Percentiles rank a stretch among this genome's conserved stretches.
Evolutionary conservation across 2,113 vertebrate species (phyloP).

Genomic region (Pelobates fuscus): DNA sequence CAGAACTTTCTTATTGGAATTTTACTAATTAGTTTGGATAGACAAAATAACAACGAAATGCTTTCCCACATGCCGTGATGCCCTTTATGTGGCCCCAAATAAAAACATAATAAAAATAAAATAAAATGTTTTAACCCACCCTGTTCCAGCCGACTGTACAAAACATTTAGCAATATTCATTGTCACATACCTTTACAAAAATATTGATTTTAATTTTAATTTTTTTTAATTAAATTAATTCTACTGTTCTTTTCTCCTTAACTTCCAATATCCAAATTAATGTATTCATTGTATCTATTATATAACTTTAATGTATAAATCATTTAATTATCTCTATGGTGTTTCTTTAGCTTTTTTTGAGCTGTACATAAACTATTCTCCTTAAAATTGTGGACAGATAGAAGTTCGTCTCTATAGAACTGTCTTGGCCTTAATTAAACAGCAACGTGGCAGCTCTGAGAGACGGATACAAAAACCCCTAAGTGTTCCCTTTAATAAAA

Average conservation of each 20-base stretch:
- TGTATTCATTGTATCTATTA: neutral
- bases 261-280: neutral
- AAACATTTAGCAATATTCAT: neutral
- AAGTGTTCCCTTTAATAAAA: conserved; percentile 50
- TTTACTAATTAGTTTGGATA: conserved; percentile 50
- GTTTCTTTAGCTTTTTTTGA: neutral
- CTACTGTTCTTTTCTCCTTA: neutral
- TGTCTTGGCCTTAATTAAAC: conserved; percentile 27
- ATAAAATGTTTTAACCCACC: conserved; percentile 22
- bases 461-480: conserved; percentile 40
- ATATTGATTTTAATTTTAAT: too few relatives aligned
- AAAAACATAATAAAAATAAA: conserved; percentile 41
- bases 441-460: conserved; percentile 3
- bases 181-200: too few relatives aligned
- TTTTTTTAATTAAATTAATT: neutral
- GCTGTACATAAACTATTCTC: too few relatives aligned
- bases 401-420: neutral
- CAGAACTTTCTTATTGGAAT: conserved; percentile 50
- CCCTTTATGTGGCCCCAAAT: conserved; percentile 43
- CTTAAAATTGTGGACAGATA: too few relatives aligned
- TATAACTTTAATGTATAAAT: neutral
- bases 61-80: conserved; percentile 47
- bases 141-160: neutral
- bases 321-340: neutral
- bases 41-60: conserved; percentile 48